Conservation (phyloP, 2,888 invertebrate genomes). For the Galerucella calmariensis region DNA sequence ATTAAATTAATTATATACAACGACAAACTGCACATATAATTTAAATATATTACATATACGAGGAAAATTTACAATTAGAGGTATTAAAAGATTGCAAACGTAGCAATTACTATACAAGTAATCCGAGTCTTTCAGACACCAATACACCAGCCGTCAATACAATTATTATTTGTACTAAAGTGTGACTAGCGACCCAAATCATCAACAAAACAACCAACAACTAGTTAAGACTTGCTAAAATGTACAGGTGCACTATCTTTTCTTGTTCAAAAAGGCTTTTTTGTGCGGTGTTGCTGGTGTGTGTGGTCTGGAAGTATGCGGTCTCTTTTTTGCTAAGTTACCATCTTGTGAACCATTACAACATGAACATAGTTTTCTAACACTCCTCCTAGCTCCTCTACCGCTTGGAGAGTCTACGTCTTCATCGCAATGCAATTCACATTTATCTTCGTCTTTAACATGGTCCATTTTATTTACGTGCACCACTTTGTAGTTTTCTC, state of each 20-base stretch:
- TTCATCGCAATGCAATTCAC: slow-evolving; percentile 56
- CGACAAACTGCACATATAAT: slow-evolving; percentile 63
- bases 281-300: slow-evolving; percentile 60
- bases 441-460: slow-evolving; percentile 54
- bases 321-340: slow-evolving; percentile 54
- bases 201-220: slow-evolving; percentile 53
- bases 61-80: slow-evolving; percentile 62
- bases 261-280: slow-evolving; percentile 62
- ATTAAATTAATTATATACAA: slow-evolving; percentile 60
- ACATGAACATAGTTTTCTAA: slow-evolving; percentile 62
- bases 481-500: slow-evolving; percentile 56
- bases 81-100: slow-evolving; percentile 64
- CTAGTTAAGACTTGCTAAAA: slow-evolving; percentile 45
- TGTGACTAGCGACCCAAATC: slow-evolving; percentile 62
- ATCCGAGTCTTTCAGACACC: slow-evolving; percentile 49
- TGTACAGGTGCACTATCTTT: slow-evolving; percentile 63
- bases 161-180: slow-evolving; percentile 62
- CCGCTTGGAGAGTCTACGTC: slow-evolving; percentile 58
- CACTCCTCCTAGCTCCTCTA: slow-evolving; percentile 59
- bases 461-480: slow-evolving; percentile 56
- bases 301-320: slow-evolving; percentile 56
- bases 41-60: slow-evolving; percentile 61
- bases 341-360: slow-evolving; percentile 60
- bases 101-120: slow-evolving; percentile 61
- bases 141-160: slow-evolving; percentile 53